Evolutionary conservation across 1,140 invertebrate species (phyloP), one percentile per base, ranked within the genome.

Genomic region (Leptinotarsa defecta): DNA sequence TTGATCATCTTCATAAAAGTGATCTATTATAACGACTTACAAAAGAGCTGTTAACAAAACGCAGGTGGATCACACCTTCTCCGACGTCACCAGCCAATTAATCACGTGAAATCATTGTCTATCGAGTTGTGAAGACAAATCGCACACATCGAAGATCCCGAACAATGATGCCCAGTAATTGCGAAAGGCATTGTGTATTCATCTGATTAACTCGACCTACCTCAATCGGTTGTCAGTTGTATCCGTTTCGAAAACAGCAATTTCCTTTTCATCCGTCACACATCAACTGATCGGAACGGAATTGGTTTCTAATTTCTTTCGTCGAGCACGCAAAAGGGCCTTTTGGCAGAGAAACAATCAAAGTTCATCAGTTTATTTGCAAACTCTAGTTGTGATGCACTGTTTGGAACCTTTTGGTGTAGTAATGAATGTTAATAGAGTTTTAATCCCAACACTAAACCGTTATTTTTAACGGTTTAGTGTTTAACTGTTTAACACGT

Each of bases 141-240:
- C 52, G 70, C 24, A 71, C 70, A 68, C 67, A 34, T 48, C 49
- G 34, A n/a, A 62, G 70, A 49, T 17, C 22, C 24, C 27, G 24
- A 49, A 71, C 70, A 71, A 71, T 71, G 70, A 62, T 71, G 49
- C 20, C 5, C 22, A 15, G 52, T 62, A 71, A 71, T 71, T 71
- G 49, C 49, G n/a, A 62, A 27, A 27, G 24, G 43, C 57, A 71
- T 71, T 71, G 70, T 71, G 13, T 27, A 62, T 61, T 62, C 70
- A 62, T 71, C 70, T 71, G 70, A 71, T 71, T 71, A 71, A 71
- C 57, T 62, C 52, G 70, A 71, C 70, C 70, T 71, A 62, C 70
- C 70, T 62, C 70, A 71, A 71, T 71, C 70, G 24, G n/a, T 71
- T 71, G 70, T 71, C 70, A 71, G 70, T 71, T 62, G 70, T 62